phyloP scores from a whole-genome alignment of 2,888 invertebrate species.

The Cheiracanthium punctorium region DNA sequence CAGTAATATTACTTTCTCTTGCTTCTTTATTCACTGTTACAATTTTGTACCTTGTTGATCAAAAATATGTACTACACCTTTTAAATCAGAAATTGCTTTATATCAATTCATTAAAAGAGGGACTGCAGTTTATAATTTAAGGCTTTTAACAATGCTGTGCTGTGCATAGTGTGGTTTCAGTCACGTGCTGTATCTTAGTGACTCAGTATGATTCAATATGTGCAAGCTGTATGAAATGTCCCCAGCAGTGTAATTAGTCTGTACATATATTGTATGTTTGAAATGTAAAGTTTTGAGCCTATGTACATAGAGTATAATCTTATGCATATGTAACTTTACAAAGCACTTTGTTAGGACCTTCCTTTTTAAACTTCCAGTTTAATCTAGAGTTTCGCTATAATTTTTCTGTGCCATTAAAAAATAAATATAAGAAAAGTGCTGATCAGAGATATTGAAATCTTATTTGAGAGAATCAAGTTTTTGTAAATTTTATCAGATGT shows the following conservation, averaged over 20 bases:
- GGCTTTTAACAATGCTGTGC: slow-evolving; percentile 23
- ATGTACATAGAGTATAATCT: slow-evolving; percentile 60
- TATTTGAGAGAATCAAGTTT: no score
- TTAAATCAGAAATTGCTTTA: no score
- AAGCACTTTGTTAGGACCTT: slow-evolving; percentile 62
- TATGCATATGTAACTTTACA: slow-evolving; percentile 58
- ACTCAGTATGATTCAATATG: slow-evolving; percentile 19
- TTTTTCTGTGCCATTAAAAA: not conserved
- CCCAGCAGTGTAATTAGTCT: slow-evolving; percentile 66
- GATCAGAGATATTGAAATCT: no score
- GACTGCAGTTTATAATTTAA: not conserved
- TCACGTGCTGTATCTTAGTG: slow-evolving; percentile 15
- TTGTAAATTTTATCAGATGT: no score
- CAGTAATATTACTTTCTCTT: no score
- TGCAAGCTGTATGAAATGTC: slow-evolving; percentile 23
- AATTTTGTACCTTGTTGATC: no score
- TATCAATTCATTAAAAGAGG: not conserved
- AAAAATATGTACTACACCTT: no score
- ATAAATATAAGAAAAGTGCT: not conserved
- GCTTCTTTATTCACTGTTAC: no score
- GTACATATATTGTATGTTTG: slow-evolving; percentile 65
- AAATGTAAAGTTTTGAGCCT: slow-evolving; percentile 63
- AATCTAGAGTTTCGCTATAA: slow-evolving; percentile 29
- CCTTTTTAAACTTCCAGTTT: slow-evolving; percentile 49
- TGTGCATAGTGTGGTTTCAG: slow-evolving; percentile 5